These are phyloP conservation scores for Apus apus DNA, from an alignment of 2,113 vertebrate genomes.

Conservation along the genomic window DNA sequence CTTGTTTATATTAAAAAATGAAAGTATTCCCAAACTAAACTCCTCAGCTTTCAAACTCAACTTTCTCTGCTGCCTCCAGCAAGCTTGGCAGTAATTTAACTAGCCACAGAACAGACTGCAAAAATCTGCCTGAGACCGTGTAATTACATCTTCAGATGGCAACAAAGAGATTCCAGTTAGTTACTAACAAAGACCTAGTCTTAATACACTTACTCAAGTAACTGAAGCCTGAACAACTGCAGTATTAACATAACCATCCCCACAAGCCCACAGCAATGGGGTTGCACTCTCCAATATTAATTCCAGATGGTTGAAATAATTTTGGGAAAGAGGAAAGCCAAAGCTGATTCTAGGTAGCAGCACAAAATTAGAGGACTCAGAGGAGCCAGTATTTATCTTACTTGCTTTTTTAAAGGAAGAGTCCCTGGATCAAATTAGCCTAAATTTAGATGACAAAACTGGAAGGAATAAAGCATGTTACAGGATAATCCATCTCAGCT, in stretches of 20 bases:
- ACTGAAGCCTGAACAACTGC: background rate
- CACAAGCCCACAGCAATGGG: background rate
- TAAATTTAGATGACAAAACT: background rate
- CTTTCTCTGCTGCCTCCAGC: background rate
- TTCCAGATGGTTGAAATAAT: background rate
- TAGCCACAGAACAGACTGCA: background rate
- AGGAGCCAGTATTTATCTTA: background rate
- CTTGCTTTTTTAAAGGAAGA: background rate
- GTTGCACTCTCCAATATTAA: background rate
- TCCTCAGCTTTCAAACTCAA: background rate
- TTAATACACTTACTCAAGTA: background rate
- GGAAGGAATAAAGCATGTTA: background rate
- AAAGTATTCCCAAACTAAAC: background rate
- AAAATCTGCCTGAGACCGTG: background rate
- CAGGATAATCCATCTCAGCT: background rate
- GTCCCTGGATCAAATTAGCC: background rate
- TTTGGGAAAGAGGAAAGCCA: background rate
- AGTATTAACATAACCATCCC: background rate
- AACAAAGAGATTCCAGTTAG: background rate
- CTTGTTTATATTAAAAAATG: background rate
- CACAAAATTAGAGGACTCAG: background rate
- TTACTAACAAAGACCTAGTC: background rate
- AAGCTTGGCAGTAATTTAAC: background rate
- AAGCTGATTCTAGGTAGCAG: background rate
- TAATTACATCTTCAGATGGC: background rate